These are phyloP conservation scores for Tachysurus vachellii DNA, from an alignment of 2,113 vertebrate species.

Conservation along the genomic window DNA sequence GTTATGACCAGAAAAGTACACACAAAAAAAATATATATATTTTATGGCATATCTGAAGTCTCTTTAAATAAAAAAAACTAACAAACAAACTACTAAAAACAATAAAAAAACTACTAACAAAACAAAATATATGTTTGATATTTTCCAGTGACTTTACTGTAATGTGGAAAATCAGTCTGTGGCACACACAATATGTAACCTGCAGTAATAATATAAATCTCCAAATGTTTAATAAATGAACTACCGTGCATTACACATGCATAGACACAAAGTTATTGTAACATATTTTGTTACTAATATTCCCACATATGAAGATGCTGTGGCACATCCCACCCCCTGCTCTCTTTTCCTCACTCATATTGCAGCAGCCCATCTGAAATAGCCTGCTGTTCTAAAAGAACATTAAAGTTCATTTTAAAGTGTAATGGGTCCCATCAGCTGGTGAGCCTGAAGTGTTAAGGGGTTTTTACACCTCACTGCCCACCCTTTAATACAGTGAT, in stretches of 20 bases:
- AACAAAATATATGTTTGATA: not conserved
- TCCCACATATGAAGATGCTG: slow-evolving; percentile 1
- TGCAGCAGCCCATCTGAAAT: slow-evolving; percentile 59
- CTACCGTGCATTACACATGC: not conserved
- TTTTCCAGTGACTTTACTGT: not conserved
- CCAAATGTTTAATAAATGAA: not conserved
- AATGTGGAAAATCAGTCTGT: not conserved
- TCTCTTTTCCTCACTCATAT: not conserved
- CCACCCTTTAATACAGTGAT: slow-evolving; percentile 62
- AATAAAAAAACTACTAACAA: not conserved
- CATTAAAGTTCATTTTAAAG: slow-evolving; percentile 74
- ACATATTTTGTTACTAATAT: not conserved
- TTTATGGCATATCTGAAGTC: not conserved
- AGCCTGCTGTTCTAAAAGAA: slow-evolving; percentile 70
- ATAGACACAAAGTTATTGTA: not conserved
- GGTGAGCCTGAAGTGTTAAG: slow-evolving; percentile 71
- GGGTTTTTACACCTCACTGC: slow-evolving; percentile 59
- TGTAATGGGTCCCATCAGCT: slow-evolving; percentile 78
- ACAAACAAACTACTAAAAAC: not conserved
- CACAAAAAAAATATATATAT: not conserved
- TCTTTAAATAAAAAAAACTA: not conserved
- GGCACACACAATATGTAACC: not conserved
- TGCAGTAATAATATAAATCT: not conserved
- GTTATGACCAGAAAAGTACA: not conserved
- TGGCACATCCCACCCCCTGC: not conserved